phyloP scores from a whole-genome alignment of 2,797 vertebrate species.

The Dipus sagitta region DNA sequence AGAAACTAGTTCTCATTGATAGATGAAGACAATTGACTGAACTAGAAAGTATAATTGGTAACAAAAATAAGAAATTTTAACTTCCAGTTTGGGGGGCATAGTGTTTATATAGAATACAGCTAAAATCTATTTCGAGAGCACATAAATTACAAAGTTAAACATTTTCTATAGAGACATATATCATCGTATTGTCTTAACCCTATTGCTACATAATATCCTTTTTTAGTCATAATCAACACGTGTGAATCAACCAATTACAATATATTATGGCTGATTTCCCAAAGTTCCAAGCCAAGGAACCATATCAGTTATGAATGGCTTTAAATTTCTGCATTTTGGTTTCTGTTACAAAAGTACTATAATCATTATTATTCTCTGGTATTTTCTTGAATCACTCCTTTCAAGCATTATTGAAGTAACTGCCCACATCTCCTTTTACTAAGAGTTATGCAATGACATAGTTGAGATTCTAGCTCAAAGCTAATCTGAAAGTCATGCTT shows the following conservation, averaged over 20 bases:
- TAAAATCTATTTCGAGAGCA: not conserved
- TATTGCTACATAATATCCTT: not conserved
- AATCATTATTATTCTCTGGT: not conserved
- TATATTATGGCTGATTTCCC: conserved; percentile 13
- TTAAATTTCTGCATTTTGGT: conserved; percentile 50
- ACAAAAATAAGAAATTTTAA: not conserved
- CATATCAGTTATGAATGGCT: conserved; percentile 13
- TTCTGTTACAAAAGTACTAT: not conserved
- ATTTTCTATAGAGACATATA: not conserved
- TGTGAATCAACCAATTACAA: not conserved
- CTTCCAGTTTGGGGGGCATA: not conserved
- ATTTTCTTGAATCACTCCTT: not conserved
- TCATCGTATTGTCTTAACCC: not conserved
- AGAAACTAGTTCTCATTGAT: not conserved
- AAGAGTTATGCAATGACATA: not conserved
- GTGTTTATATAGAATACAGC: not conserved
- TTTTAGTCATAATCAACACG: not conserved
- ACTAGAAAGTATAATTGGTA: not conserved
- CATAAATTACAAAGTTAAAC: not conserved
- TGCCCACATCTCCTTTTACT: not conserved
- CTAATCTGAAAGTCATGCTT: not conserved
- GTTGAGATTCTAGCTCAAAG: conserved; percentile 32
- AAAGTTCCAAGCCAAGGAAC: conserved; percentile 38
- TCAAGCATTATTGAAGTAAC: conserved; percentile 43
- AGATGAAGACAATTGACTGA: not conserved